These are phyloP conservation scores for Eupeodes corollae DNA, from an alignment of 1,140 invertebrate species.

Conservation along the genomic window DNA sequence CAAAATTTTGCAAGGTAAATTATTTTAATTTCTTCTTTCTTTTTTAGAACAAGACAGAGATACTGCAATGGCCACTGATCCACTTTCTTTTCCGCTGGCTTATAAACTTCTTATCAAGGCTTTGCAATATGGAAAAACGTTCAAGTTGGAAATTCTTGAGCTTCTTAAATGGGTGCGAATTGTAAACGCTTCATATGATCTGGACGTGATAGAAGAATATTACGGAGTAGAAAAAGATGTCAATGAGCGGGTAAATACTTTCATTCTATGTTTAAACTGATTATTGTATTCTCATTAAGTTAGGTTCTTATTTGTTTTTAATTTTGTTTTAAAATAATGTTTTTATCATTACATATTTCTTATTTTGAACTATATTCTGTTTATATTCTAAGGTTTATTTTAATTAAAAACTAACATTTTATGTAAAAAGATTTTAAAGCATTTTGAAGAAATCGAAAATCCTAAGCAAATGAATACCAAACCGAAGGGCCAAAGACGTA, in stretches of 20 bases:
- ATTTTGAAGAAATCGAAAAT: background rate
- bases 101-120: conserved; percentile 23
- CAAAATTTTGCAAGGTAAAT: no score
- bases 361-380: no score
- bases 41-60: no score
- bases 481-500: conserved; percentile 16
- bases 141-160: conserved; percentile 17
- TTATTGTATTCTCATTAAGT: no score
- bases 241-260: no score
- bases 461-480: conserved; percentile 10
- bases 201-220: conserved; percentile 16
- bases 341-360: no score
- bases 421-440: background rate
- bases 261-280: no score
- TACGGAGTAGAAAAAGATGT: conserved; percentile 7
- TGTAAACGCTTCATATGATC: conserved; percentile 15
- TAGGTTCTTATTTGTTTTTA: no score
- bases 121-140: conserved; percentile 9
- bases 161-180: conserved; percentile 24
- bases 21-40: no score
- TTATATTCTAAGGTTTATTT: no score
- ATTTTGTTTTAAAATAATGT: no score
- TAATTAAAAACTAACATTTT: no score
- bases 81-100: conserved; percentile 23
- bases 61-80: conserved; percentile 16